Percentiles rank a stretch among this genome's conserved stretches.
Evolutionary conservation across 1,140 invertebrate species (phyloP).

Genomic region (Helicoverpa armigera): DNA sequence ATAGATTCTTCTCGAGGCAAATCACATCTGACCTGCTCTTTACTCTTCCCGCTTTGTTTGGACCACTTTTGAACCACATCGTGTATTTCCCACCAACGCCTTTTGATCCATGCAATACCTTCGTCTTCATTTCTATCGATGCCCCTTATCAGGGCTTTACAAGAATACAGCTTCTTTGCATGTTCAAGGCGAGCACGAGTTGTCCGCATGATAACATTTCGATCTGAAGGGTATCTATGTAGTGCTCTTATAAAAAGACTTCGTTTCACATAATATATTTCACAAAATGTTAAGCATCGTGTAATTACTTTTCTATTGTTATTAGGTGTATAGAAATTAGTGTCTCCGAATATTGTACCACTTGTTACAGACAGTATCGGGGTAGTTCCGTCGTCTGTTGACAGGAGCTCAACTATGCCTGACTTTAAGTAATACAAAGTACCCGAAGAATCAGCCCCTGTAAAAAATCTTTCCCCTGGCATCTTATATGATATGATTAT

Average conservation of each 20-base stretch:
- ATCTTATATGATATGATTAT: conserved; percentile 73
- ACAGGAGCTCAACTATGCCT: conserved; percentile 75
- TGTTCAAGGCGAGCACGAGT: conserved; percentile 70
- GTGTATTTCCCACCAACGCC: conserved; percentile 32
- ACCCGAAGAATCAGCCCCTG: conserved; percentile 59
- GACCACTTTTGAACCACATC: conserved; percentile 64
- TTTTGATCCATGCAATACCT: conserved; percentile 72
- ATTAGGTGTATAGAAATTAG: conserved; percentile 69
- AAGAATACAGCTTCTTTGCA: conserved; percentile 69
- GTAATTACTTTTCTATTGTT: conserved; percentile 63
- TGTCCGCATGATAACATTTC: conserved; percentile 60
- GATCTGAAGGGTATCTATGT: conserved; percentile 72
- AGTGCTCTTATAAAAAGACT: conserved; percentile 64
- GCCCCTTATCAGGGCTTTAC: conserved; percentile 71
- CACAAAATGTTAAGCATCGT: conserved; percentile 75
- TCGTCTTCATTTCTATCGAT: conserved; percentile 76
- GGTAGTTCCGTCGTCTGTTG: conserved; percentile 70
- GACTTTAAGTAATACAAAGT: conserved; percentile 77
- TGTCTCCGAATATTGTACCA: conserved; percentile 77
- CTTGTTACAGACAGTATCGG: conserved; percentile 73
- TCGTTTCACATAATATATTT: conserved; percentile 70
- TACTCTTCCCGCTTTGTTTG: conserved; percentile 47
- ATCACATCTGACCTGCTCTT: conserved; percentile 57
- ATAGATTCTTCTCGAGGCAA: conserved; percentile 69
- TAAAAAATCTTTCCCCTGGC: conserved; percentile 73